Evolutionary conservation across 1,140 invertebrate genomes (phyloP).

Genomic region (Drosophila repletoides): DNA sequence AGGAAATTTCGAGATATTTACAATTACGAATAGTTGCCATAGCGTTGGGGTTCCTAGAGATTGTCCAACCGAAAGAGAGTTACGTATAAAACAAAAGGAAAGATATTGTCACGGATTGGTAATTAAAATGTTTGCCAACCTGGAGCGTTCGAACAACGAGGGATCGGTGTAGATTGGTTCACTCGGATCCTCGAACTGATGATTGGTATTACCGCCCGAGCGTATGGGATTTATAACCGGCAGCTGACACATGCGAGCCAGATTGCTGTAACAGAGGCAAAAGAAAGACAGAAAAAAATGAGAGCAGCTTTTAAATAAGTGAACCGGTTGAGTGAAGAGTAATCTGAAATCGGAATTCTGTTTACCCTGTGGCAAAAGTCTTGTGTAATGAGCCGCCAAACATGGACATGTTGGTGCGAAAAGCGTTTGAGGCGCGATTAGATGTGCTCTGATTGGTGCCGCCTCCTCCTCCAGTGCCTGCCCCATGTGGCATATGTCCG

Average conservation of each 20-base stretch:
- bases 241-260: conserved; percentile 82
- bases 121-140: conserved; percentile 76
- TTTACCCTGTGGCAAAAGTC: conserved; percentile 85
- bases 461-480: conserved; percentile 17
- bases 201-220: conserved; percentile 43
- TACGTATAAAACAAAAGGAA: neutral
- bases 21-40: conserved; percentile 35
- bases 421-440: conserved; percentile 73
- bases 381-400: conserved; percentile 85
- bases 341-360: conserved; percentile 11
- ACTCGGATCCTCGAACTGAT: conserved; percentile 90
- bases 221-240: conserved; percentile 82
- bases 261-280: conserved; percentile 60
- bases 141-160: conserved; percentile 92
- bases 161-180: conserved; percentile 97
- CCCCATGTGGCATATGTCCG: conserved; percentile 60
- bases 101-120: neutral
- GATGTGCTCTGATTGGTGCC: conserved; percentile 61
- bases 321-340: conserved; percentile 40
- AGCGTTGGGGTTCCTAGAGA: conserved; percentile 14
- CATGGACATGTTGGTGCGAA: conserved; percentile 83
- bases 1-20: conserved; percentile 44
- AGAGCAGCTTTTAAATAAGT: conserved; percentile 32
- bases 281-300: neutral
- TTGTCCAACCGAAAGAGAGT: neutral